phyloP scores from a whole-genome alignment of 1,140 invertebrate genomes.

The Drosophila athabasca region DNA sequence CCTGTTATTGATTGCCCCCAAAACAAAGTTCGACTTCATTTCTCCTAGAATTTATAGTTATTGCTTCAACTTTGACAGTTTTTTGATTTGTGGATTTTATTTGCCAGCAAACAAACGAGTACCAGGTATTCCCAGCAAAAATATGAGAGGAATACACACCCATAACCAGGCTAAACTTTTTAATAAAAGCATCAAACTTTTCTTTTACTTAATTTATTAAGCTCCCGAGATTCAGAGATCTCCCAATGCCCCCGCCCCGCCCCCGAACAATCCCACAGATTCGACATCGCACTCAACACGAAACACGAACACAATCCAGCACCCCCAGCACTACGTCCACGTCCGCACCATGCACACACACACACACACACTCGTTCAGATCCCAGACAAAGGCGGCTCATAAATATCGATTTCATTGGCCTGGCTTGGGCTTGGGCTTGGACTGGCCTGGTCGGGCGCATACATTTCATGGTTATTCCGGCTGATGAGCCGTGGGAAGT shows the following conservation, averaged over 20 bases:
- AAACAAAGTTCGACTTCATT: not conserved
- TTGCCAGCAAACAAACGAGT: conserved; percentile 11
- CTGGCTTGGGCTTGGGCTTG: conserved; percentile 16
- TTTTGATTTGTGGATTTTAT: conserved; percentile 67
- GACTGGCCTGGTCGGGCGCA: conserved; percentile 39
- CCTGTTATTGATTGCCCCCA: not conserved
- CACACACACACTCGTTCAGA: conserved; percentile 24
- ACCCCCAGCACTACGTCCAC: conserved; percentile 25
- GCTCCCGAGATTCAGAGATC: conserved; percentile 70
- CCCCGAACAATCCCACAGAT: conserved; percentile 11
- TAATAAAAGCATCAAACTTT: conserved; percentile 71
- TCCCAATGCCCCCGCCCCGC: not conserved
- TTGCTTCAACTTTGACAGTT: conserved; percentile 50
- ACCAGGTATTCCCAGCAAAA: conserved; percentile 4
- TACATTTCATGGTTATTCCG: conserved; percentile 72
- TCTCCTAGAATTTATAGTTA: conserved; percentile 43
- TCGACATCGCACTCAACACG: conserved; percentile 19
- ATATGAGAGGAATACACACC: conserved; percentile 5
- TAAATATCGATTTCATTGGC: conserved; percentile 81
- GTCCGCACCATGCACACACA: conserved; percentile 29
- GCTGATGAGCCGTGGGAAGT: conserved; percentile 42
- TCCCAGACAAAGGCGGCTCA: conserved; percentile 57
- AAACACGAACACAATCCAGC: conserved; percentile 24
- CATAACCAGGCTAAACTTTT: conserved; percentile 56
- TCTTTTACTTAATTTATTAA: conserved; percentile 75